phyloP scores from a whole-genome alignment of 2,797 vertebrate genomes.

The Harpagifer antarcticus region DNA sequence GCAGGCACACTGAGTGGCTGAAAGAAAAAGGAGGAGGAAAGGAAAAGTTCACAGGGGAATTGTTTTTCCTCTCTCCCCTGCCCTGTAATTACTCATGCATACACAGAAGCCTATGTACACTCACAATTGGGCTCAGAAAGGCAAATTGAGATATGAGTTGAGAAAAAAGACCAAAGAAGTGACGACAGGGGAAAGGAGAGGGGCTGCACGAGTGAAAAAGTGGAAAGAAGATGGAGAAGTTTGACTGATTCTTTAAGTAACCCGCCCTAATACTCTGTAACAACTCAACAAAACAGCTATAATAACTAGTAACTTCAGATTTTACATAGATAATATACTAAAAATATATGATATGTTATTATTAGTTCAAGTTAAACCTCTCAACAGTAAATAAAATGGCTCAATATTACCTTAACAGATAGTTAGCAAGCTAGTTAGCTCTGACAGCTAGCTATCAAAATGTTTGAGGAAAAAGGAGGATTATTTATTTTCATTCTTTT shows the following conservation, averaged over 20 bases:
- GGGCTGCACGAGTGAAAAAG: conserved; percentile 12
- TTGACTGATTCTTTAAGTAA: background rate
- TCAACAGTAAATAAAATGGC: background rate
- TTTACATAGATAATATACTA: background rate
- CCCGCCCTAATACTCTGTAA: background rate
- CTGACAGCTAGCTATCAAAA: too few species aligned
- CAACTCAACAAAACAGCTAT: background rate
- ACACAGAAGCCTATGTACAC: conserved; percentile 57
- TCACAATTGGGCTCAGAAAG: conserved; percentile 54
- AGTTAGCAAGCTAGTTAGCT: too few species aligned
- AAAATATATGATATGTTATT: background rate
- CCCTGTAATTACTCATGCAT: conserved; percentile 63
- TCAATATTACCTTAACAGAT: background rate
- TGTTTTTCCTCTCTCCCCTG: conserved; percentile 56
- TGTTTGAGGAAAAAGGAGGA: too few species aligned
- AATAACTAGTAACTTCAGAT: background rate
- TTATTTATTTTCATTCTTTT: too few species aligned
- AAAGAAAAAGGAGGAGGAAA: conserved; percentile 68
- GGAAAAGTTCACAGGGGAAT: conserved; percentile 59
- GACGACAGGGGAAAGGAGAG: conserved; percentile 12
- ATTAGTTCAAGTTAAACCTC: background rate
- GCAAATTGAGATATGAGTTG: conserved; percentile 40
- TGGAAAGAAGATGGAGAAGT: background rate
- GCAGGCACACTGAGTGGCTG: conserved; percentile 37
- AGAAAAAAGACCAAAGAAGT: conserved; percentile 8